Evolutionary conservation across 1,140 invertebrate genomes (phyloP).

Genomic region (Drosophila erecta): DNA sequence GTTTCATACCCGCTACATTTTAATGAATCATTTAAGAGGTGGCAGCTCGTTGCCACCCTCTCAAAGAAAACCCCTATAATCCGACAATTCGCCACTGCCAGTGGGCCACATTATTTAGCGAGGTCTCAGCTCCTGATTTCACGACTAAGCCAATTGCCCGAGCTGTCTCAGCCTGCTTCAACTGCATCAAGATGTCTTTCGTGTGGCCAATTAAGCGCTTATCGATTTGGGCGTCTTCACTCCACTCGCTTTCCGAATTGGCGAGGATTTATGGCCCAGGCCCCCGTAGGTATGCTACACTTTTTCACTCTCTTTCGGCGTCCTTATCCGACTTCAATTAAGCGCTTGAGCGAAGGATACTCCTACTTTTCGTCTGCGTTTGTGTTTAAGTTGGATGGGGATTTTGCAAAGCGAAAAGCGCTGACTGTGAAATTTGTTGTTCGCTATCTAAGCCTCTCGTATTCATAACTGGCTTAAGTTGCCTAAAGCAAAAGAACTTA

Average conservation of each 20-base stretch:
- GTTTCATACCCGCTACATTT: constrained; percentile 30
- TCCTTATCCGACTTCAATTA: constrained; percentile 47
- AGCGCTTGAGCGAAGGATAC: constrained; percentile 40
- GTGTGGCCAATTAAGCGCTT: constrained; percentile 48
- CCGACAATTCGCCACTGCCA: constrained; percentile 7
- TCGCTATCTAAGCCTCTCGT: constrained; percentile 38
- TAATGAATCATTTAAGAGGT: constrained; percentile 20
- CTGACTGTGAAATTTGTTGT: constrained; percentile 50
- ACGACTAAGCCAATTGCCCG: constrained; percentile 22
- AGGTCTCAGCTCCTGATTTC: constrained; percentile 18
- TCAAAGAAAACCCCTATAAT: constrained; percentile 8
- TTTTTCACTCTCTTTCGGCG: constrained; percentile 27
- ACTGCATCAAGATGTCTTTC: constrained; percentile 46
- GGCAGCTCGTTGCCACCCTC: constrained; percentile 2
- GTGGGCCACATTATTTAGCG: constrained; percentile 12
- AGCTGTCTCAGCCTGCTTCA: constrained; percentile 9
- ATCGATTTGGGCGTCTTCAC: constrained; percentile 33
- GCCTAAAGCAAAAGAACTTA: background rate
- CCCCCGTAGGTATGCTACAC: constrained; percentile 17
- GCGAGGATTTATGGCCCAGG: constrained; percentile 36
- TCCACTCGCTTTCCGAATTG: constrained; percentile 27
- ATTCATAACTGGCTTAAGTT: constrained; percentile 50
- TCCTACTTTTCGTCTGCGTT: constrained; percentile 23
- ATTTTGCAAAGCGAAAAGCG: constrained; percentile 21
- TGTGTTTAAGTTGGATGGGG: constrained; percentile 23